Percentiles rank a stretch among this genome's conserved stretches.
Evolutionary conservation across 2,113 vertebrate species (phyloP).

Genomic region (Corvus moneduloides): DNA sequence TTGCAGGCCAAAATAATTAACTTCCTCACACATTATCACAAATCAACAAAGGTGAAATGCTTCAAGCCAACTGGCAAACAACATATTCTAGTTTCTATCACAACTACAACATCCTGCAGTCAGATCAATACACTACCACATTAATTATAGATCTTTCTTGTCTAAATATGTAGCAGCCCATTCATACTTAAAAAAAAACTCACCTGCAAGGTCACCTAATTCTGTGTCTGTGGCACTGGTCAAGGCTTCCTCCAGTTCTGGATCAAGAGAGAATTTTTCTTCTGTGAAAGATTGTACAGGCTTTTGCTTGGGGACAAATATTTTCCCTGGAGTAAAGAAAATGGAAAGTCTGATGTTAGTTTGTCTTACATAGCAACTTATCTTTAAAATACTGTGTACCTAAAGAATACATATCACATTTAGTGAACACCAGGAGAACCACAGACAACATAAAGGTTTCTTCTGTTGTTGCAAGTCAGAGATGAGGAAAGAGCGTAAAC

Average conservation of each 20-base stretch:
- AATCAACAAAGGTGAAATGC: background rate
- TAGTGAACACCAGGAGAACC: background rate
- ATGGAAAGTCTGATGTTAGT: background rate
- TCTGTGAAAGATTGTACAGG: conserved; percentile 81
- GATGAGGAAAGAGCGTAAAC: background rate
- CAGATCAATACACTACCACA: background rate
- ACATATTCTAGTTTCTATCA: background rate
- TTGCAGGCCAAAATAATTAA: background rate
- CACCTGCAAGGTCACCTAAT: conserved; percentile 95
- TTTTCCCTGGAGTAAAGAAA: conserved; percentile 82
- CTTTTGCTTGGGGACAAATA: conserved; percentile 90
- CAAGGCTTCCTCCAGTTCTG: conserved; percentile 95
- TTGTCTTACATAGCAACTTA: background rate
- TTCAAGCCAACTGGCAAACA: background rate
- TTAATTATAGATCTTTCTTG: background rate
- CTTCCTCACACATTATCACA: background rate
- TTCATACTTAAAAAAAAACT: background rate
- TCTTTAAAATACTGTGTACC: background rate
- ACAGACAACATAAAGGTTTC: background rate
- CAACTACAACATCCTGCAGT: background rate
- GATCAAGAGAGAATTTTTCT: conserved; percentile 90
- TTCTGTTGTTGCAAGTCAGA: background rate
- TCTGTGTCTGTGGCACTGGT: conserved; percentile 94
- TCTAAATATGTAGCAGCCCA: background rate
- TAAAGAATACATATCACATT: background rate